Conservation (phyloP, 2,113 vertebrate species). For the human region GRCh38 chr2:63652501-63653000, state of each 20-base stretch:
- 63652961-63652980: background rate
- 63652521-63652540: slow-evolving; percentile 49
- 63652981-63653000: background rate
- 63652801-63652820: background rate
- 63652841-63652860: background rate
- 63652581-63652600: slow-evolving; percentile 39
- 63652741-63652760: background rate
- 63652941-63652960: background rate
- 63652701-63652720: slow-evolving; percentile 17
- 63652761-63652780: background rate
- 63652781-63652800: background rate
- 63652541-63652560: slow-evolving; percentile 42
- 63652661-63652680: slow-evolving; percentile 13
- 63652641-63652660: slow-evolving; percentile 17
- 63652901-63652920: background rate
- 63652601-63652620: slow-evolving; percentile 31
- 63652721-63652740: background rate
- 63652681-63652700: background rate
- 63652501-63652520: slow-evolving; percentile 9
- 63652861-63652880: background rate
- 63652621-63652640: slow-evolving; percentile 51
- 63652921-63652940: background rate
- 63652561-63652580: slow-evolving; percentile 36
- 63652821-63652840: background rate
- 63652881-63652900: background rate